Conservation (phyloP, 2,888 invertebrate genomes). For the Lordiphosa andalusiaca region DNA sequence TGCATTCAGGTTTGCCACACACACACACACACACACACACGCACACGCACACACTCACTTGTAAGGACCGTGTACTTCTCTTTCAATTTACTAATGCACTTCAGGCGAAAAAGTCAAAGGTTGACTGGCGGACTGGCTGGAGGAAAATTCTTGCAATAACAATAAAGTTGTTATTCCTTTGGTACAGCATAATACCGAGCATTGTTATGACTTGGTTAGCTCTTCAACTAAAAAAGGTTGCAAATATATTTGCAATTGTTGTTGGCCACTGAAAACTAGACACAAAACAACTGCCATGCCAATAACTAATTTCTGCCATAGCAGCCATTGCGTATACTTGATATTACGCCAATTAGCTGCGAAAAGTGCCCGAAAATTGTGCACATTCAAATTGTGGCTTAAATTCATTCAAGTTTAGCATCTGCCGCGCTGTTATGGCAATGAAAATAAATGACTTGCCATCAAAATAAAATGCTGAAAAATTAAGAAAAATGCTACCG, state of each 20-base stretch:
- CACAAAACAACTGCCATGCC: conserved; percentile 16
- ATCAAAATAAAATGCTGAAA: conserved; percentile 71
- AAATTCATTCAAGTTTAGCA: conserved; percentile 45
- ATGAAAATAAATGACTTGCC: conserved; percentile 71
- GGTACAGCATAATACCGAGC: background rate
- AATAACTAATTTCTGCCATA: conserved; percentile 28
- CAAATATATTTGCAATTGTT: no score
- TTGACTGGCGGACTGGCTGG: conserved; percentile 34
- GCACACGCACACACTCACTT: background rate
- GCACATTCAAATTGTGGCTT: conserved; percentile 22
- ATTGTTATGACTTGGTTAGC: no score
- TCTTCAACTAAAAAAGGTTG: no score
- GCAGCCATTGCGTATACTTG: background rate
- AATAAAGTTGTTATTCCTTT: conserved; percentile 29
- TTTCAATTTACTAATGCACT: conserved; percentile 73
- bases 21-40: no score
- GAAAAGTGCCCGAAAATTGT: no score
- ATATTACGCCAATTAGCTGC: no score
- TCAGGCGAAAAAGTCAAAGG: conserved; percentile 47
- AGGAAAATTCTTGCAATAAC: conserved; percentile 11
- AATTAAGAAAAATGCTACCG: conserved; percentile 68
- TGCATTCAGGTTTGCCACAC: no score
- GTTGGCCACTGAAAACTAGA: no score
- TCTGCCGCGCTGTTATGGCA: conserved; percentile 33
- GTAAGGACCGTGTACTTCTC: conserved; percentile 52